These are phyloP conservation scores for Nettapus auritus DNA, from an alignment of 2,113 vertebrate species.

Conservation along the genomic window DNA sequence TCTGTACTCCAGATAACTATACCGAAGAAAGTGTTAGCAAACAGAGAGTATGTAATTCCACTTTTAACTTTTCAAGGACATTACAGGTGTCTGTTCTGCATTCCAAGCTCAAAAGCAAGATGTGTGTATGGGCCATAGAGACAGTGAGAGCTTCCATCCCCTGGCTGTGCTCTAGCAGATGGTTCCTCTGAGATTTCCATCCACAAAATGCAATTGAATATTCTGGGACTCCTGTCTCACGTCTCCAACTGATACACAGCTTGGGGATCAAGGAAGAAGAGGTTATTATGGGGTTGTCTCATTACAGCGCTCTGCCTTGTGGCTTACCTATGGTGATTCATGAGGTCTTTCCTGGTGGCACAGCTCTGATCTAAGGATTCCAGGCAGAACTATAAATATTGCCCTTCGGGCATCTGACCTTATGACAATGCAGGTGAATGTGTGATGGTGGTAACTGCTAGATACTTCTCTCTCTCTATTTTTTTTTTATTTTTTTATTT, in stretches of 20 bases:
- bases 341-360: background rate
- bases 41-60: background rate
- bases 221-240: background rate
- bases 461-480: background rate
- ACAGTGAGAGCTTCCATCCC: background rate
- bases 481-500: background rate
- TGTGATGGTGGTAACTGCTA: background rate
- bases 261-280: background rate
- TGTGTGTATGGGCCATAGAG: background rate
- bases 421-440: background rate
- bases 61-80: background rate
- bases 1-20: background rate
- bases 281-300: background rate
- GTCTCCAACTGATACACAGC: background rate
- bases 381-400: background rate
- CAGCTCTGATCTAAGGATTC: background rate
- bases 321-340: background rate
- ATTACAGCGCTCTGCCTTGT: background rate
- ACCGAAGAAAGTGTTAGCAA: background rate
- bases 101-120: background rate
- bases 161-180: background rate
- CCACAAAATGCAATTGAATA: background rate
- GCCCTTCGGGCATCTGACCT: background rate
- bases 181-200: constrained; percentile 1
- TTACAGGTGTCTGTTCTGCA: background rate